These are phyloP conservation scores for Calliphora vicina DNA, from an alignment of 1,140 invertebrate genomes.

Conservation along the genomic window DNA sequence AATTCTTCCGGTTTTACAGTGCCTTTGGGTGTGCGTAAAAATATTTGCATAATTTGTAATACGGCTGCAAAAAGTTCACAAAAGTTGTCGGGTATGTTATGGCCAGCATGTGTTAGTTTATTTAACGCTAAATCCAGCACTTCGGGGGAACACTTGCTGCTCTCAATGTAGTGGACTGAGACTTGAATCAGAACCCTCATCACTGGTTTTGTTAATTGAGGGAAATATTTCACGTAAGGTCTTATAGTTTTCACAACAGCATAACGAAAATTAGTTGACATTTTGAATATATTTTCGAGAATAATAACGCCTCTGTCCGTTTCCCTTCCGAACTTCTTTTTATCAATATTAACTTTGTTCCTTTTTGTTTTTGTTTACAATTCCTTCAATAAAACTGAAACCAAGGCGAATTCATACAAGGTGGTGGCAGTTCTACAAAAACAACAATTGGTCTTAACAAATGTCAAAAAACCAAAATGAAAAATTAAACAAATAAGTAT, in stretches of 20 bases:
- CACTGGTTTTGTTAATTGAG: slow-evolving; percentile 49
- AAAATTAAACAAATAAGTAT: too few relatives aligned
- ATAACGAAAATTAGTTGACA: slow-evolving; percentile 39
- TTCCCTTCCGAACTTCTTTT: not conserved
- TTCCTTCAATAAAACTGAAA: not conserved
- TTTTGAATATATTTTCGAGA: not conserved
- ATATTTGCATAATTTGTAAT: slow-evolving; percentile 59
- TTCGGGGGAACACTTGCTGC: slow-evolving; percentile 56
- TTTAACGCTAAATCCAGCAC: slow-evolving; percentile 59
- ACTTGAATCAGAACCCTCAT: slow-evolving; percentile 60
- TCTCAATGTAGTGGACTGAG: slow-evolving; percentile 60
- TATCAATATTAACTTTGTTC: too few relatives aligned
- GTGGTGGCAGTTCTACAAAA: too few relatives aligned
- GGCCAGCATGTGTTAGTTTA: slow-evolving; percentile 57
- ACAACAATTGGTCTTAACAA: too few relatives aligned
- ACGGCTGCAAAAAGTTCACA: slow-evolving; percentile 60
- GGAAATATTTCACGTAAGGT: slow-evolving; percentile 39
- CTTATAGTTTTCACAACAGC: slow-evolving; percentile 34
- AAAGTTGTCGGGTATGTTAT: slow-evolving; percentile 58
- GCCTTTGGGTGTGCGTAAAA: slow-evolving; percentile 56
- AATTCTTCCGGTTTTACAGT: slow-evolving; percentile 56
- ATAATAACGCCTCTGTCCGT: not conserved
- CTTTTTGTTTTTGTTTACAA: not conserved
- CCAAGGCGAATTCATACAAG: too few relatives aligned
- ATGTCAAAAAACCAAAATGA: too few relatives aligned